Evolutionary conservation across 2,113 vertebrate species (phyloP).

Genomic region (Varanus salvator): DNA sequence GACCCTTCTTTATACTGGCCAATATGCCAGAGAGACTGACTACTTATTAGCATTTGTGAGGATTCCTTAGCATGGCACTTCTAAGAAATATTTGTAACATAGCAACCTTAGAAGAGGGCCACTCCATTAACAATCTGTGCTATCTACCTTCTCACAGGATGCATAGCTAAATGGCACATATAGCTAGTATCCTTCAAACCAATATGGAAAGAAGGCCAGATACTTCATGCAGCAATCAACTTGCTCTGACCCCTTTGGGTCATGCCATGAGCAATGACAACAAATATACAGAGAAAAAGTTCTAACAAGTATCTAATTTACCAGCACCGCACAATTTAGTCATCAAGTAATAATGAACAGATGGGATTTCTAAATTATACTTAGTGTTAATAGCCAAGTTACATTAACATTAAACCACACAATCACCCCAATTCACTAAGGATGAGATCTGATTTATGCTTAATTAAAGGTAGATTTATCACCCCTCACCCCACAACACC

Average conservation of each 20-base stretch:
- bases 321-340: not conserved
- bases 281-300: not conserved
- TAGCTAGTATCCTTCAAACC: too few relatives aligned
- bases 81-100: not conserved
- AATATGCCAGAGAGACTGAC: too few relatives aligned
- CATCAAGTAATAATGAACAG: not conserved
- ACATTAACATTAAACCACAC: not conserved
- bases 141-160: not conserved
- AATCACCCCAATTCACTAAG: not conserved
- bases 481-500: not conserved
- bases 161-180: not conserved
- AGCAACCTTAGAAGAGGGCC: not conserved
- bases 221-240: not conserved
- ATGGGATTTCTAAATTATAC: not conserved
- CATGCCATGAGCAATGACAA: not conserved
- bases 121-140: not conserved
- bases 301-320: slow-evolving; percentile 9
- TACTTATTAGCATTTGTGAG: too few relatives aligned
- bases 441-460: not conserved
- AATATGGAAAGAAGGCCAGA: not conserved
- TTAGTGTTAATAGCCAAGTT: not conserved
- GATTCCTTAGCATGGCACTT: too few relatives aligned
- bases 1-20: not conserved
- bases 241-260: not conserved
- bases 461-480: not conserved